A percentile compares a stretch with the other conserved stretches of the same genome.
Conservation (phyloP, 1,140 invertebrate species). For the Cardiocondyla obscurior region DNA sequence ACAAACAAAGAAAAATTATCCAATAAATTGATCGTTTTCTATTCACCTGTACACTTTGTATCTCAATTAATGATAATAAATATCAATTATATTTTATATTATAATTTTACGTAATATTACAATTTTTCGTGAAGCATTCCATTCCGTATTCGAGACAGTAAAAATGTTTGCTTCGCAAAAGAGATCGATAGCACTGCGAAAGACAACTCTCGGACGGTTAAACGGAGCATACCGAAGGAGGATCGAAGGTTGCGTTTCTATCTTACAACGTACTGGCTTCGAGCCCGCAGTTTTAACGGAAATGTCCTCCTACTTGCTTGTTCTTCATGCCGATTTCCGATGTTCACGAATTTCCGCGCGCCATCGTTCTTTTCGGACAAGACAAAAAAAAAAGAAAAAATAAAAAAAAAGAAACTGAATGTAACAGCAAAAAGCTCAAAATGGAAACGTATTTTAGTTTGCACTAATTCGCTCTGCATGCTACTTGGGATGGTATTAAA, state of each 20-base stretch:
- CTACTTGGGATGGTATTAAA: constrained; percentile 21
- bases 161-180: constrained; percentile 60
- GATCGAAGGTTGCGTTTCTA: constrained; percentile 70
- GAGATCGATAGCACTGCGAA: constrained; percentile 65
- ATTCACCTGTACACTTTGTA: background rate
- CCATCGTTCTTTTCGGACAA: background rate
- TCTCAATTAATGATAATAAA: background rate
- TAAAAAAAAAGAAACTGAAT: constrained; percentile 7
- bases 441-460: background rate
- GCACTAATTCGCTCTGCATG: background rate
- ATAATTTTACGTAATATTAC: background rate
- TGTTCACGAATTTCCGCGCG: background rate
- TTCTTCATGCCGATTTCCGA: constrained; percentile 50
- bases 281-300: constrained; percentile 44
- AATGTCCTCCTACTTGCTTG: constrained; percentile 14
- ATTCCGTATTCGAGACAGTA: background rate
- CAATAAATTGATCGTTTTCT: background rate
- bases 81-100: constrained; percentile 2
- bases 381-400: too few relatives aligned
- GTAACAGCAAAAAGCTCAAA: background rate
- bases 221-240: constrained; percentile 61
- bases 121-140: background rate
- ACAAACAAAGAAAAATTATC: background rate
- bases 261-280: constrained; percentile 50
- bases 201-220: constrained; percentile 59